These are phyloP conservation scores for Tetragonula clypearis DNA, from an alignment of 1,140 invertebrate genomes.

Conservation along the genomic window DNA sequence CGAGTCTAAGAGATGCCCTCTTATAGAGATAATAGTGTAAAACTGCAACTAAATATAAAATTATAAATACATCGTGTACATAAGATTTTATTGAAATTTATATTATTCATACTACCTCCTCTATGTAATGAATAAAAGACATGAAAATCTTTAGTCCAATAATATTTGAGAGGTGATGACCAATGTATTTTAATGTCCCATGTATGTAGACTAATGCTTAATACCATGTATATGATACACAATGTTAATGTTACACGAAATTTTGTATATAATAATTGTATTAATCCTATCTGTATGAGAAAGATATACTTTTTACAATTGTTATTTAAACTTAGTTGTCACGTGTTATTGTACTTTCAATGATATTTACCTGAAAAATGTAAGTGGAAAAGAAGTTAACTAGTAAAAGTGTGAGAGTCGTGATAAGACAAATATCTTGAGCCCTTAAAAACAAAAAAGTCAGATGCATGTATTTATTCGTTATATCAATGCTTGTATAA, in stretches of 20 bases:
- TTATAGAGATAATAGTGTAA: slow-evolving; percentile 90
- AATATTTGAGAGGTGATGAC: slow-evolving; percentile 79
- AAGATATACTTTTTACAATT: slow-evolving; percentile 25
- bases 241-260: slow-evolving; percentile 84
- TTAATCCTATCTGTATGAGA: slow-evolving; percentile 84
- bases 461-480: slow-evolving; percentile 4
- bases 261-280: slow-evolving; percentile 85
- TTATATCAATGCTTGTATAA: not conserved
- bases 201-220: slow-evolving; percentile 83
- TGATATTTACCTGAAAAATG: slow-evolving; percentile 86
- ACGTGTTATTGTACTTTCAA: slow-evolving; percentile 19
- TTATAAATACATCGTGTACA: not conserved
- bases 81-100: slow-evolving; percentile 50
- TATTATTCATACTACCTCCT: slow-evolving; percentile 79
- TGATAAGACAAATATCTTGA: slow-evolving; percentile 87
- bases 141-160: slow-evolving; percentile 83
- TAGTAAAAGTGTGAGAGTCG: slow-evolving; percentile 85
- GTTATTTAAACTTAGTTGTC: slow-evolving; percentile 23
- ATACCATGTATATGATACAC: slow-evolving; percentile 82
- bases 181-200: slow-evolving; percentile 84
- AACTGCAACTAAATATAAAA: slow-evolving; percentile 80
- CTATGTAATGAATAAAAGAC: slow-evolving; percentile 83
- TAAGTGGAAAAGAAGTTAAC: slow-evolving; percentile 88
- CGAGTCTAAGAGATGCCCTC: slow-evolving; percentile 86
- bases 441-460: slow-evolving; percentile 81